Conservation (phyloP, 2,888 invertebrate genomes). For the Heliconius sara region DNA sequence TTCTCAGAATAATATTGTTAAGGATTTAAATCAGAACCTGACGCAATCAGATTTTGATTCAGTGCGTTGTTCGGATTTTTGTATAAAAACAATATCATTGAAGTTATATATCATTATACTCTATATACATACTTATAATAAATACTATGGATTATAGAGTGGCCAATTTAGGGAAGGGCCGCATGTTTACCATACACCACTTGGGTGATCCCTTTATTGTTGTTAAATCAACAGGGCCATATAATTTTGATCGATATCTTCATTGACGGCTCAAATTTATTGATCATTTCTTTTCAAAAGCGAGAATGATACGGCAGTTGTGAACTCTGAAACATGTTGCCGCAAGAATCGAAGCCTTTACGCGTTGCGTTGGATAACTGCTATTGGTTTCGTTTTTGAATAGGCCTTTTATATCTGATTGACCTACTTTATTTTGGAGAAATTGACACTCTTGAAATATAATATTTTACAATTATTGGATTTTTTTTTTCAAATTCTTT, state of each 20-base stretch:
- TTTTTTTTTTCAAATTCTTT: background rate
- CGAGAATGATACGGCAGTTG: conserved; percentile 74
- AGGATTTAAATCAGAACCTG: background rate
- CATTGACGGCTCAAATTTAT: conserved; percentile 82
- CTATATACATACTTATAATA: conserved; percentile 62
- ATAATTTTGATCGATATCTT: conserved; percentile 85
- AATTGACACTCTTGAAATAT: conserved; percentile 71
- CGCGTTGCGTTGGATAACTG: conserved; percentile 72
- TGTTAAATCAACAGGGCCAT: conserved; percentile 83
- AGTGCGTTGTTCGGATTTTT: background rate
- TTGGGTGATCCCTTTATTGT: conserved; percentile 77
- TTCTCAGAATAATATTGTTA: background rate
- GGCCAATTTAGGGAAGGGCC: conserved; percentile 78
- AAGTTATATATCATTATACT: too few species aligned
- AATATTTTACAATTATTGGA: conserved; percentile 55
- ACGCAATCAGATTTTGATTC: background rate
- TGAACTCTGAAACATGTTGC: conserved; percentile 70
- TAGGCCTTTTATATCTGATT: conserved; percentile 79
- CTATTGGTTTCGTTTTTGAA: conserved; percentile 81
- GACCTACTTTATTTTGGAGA: conserved; percentile 76
- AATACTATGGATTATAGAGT: conserved; percentile 62
- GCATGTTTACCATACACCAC: conserved; percentile 67
- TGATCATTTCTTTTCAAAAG: conserved; percentile 81
- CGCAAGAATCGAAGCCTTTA: conserved; percentile 67
- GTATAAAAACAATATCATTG: too few species aligned